phyloP scores from a whole-genome alignment of 2,797 vertebrate genomes.

The Bradypodion pumilum region DNA sequence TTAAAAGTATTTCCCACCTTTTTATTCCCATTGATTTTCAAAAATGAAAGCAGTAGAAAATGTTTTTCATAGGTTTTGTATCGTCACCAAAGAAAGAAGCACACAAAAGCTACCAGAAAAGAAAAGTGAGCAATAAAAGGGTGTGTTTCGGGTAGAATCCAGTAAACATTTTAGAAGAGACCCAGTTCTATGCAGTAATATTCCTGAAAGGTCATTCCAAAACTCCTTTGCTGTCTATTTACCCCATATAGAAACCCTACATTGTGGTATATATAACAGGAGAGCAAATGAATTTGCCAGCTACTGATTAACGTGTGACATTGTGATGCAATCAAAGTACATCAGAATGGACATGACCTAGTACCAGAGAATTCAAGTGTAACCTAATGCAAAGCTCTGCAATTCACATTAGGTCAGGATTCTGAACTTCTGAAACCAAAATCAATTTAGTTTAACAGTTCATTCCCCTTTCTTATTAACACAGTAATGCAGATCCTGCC shows the following conservation, averaged over 20 bases:
- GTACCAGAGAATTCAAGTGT: constrained; percentile 13
- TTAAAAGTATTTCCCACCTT: constrained; percentile 8
- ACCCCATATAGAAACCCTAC: background rate
- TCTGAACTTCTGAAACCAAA: constrained; percentile 38
- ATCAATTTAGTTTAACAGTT: constrained; percentile 18
- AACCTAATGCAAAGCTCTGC: background rate
- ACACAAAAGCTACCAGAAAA: constrained; percentile 27
- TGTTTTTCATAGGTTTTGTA: constrained; percentile 36
- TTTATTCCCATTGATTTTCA: constrained; percentile 45
- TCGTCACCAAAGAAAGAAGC: constrained; percentile 43
- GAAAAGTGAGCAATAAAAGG: constrained; percentile 24
- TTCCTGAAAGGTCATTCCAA: constrained; percentile 8
- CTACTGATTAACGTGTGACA: constrained; percentile 38
- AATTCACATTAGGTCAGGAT: constrained; percentile 16
- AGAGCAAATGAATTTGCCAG: constrained; percentile 32
- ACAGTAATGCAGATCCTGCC: background rate
- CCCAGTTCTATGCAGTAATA: background rate
- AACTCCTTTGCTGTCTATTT: background rate
- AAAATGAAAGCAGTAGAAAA: constrained; percentile 42
- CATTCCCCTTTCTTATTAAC: background rate
- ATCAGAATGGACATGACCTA: constrained; percentile 20
- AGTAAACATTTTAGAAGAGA: constrained; percentile 35
- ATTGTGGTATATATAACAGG: constrained; percentile 25
- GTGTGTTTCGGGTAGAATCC: background rate
- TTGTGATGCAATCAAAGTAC: constrained; percentile 41